phyloP scores from a whole-genome alignment of 2,797 vertebrate genomes.

The Taenioides sp. region DNA sequence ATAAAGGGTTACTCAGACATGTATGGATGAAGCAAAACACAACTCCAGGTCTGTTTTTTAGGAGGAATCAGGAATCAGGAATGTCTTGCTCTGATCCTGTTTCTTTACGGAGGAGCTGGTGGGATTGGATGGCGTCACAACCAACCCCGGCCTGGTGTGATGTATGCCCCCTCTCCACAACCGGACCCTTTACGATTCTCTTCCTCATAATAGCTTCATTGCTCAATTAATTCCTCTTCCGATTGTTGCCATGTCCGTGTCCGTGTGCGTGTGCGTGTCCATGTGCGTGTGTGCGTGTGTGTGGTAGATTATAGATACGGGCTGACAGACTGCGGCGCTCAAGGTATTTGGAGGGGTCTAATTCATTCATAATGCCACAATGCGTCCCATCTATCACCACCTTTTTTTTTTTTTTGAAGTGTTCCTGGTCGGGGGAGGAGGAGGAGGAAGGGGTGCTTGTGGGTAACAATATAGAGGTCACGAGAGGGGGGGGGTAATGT shows the following conservation, averaged over 20 bases:
- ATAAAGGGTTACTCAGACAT: too few species aligned
- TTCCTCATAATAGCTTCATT: conserved; percentile 90
- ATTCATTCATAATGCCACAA: conserved; percentile 98
- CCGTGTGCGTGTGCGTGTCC: conserved; percentile 21
- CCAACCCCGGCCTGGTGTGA: conserved; percentile 60
- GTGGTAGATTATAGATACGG: conserved; percentile 89
- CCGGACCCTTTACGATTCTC: conserved; percentile 68
- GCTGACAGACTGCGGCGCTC: conserved; percentile 91
- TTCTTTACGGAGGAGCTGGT: too few species aligned
- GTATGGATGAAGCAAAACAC: too few species aligned
- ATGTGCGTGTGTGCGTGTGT: too few species aligned
- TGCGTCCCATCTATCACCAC: conserved; percentile 91
- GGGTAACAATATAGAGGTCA: too few species aligned
- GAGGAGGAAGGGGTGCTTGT: too few species aligned
- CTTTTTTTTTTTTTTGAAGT: conserved; percentile 45
- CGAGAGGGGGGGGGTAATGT: too few species aligned
- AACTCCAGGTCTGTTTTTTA: too few species aligned
- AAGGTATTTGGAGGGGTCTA: conserved; percentile 95
- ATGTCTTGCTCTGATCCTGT: too few species aligned
- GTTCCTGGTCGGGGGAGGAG: too few species aligned
- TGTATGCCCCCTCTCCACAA: conserved; percentile 80
- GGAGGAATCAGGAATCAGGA: too few species aligned
- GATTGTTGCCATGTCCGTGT: conserved; percentile 76
- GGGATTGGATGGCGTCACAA: too few species aligned
- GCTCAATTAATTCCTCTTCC: conserved; percentile 89